Conservation (phyloP, 2,888 invertebrate genomes). For the Oeneis ivallda region DNA sequence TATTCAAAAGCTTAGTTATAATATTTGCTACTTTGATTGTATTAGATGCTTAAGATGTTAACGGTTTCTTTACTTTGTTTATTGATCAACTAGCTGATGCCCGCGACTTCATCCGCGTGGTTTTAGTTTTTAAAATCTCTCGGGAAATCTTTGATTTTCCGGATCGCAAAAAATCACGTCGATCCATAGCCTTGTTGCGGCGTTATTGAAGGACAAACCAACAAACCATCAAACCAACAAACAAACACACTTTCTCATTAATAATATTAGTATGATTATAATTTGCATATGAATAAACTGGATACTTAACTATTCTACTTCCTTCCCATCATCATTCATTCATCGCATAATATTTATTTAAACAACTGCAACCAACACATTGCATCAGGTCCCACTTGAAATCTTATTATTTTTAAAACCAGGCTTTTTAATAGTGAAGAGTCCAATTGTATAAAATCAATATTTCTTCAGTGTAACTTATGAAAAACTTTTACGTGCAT, state of each 20-base stretch:
- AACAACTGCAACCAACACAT: background rate
- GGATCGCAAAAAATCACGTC: too few relatives aligned
- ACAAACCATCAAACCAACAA: too few relatives aligned
- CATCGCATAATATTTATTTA: background rate
- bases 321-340: too few relatives aligned
- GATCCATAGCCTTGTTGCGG: too few relatives aligned
- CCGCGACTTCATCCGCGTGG: too few relatives aligned
- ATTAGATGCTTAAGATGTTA: slow-evolving; percentile 11
- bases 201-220: too few relatives aligned
- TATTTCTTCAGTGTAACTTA: background rate
- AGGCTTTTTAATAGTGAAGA: slow-evolving; percentile 4
- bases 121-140: too few relatives aligned
- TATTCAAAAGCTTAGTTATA: slow-evolving; percentile 21
- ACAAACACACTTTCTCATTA: too few relatives aligned
- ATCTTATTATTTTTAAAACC: background rate
- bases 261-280: too few relatives aligned
- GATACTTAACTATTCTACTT: background rate
- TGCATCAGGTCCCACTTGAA: background rate
- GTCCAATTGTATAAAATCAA: background rate
- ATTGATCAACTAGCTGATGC: too few relatives aligned
- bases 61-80: background rate
- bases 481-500: background rate
- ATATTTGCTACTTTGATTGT: slow-evolving; percentile 8
- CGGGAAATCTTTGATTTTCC: too few relatives aligned
- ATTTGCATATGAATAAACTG: slow-evolving; percentile 1